Percentiles rank a stretch among this genome's conserved stretches.
Evolutionary conservation across 2,888 invertebrate genomes (phyloP).

Genomic region (Cremastinae sp.): DNA sequence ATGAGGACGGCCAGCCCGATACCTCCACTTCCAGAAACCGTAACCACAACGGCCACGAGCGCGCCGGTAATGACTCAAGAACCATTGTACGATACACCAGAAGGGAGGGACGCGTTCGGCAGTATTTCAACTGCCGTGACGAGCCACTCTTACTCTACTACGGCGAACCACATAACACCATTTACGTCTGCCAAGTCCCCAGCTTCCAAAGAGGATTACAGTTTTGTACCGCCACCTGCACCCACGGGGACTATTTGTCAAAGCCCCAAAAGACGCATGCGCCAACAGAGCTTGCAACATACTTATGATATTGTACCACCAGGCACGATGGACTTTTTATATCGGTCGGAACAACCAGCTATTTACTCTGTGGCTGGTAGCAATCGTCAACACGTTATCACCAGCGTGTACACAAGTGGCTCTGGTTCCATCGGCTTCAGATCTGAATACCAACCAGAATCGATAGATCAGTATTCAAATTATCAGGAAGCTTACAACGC

Average conservation of each 20-base stretch:
- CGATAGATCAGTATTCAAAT: constrained; percentile 84
- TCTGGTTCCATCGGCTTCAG: constrained; percentile 84
- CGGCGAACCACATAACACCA: constrained; percentile 81
- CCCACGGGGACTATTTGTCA: constrained; percentile 74
- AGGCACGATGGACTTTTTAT: constrained; percentile 79
- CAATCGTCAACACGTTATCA: constrained; percentile 86
- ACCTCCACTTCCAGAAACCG: constrained; percentile 72
- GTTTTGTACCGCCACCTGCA: constrained; percentile 82
- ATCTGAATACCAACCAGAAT: constrained; percentile 83
- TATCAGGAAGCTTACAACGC: constrained; percentile 77
- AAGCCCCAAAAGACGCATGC: constrained; percentile 81
- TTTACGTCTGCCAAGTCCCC: constrained; percentile 83
- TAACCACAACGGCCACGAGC: constrained; percentile 58
- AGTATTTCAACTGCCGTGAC: constrained; percentile 65
- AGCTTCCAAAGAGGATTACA: constrained; percentile 81
- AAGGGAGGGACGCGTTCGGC: constrained; percentile 74
- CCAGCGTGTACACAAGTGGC: constrained; percentile 88
- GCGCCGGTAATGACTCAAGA: constrained; percentile 71
- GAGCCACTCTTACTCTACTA: constrained; percentile 68
- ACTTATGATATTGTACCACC: constrained; percentile 72
- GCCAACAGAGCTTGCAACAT: constrained; percentile 74
- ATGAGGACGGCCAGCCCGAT: constrained; percentile 72
- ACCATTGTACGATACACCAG: constrained; percentile 77
- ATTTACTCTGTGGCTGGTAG: constrained; percentile 89
- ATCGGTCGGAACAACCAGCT: constrained; percentile 83